phyloP scores from a whole-genome alignment of 2,888 invertebrate genomes.

The Actias luna region DNA sequence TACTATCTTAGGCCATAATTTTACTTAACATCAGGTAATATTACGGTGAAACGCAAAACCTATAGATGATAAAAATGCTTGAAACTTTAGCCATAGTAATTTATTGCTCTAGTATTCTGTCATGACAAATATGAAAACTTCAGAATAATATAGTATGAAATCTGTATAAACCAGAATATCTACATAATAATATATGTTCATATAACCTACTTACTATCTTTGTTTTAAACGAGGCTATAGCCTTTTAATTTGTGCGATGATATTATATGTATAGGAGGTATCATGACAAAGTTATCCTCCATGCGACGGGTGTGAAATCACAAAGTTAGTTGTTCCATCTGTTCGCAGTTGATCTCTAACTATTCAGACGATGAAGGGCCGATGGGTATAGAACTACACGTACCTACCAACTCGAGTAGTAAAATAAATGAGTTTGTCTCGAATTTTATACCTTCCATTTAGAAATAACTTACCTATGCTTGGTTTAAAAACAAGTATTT shows the following conservation, averaged over 20 bases:
- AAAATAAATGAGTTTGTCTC: not conserved
- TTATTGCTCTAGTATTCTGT: not conserved
- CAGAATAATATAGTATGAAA: not conserved
- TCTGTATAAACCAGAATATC: not conserved
- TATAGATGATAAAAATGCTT: no score
- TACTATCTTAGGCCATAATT: no score
- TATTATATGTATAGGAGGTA: constrained; percentile 29
- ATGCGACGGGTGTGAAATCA: constrained; percentile 40
- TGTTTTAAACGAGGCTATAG: not conserved
- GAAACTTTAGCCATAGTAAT: no score
- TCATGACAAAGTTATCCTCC: constrained; percentile 38
- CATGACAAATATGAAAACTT: not conserved
- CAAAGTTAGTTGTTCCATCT: constrained; percentile 46
- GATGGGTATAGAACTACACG: constrained; percentile 14
- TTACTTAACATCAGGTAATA: no score
- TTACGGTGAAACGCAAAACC: no score
- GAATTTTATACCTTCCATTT: not conserved
- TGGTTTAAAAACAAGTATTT: no score
- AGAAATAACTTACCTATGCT: not conserved
- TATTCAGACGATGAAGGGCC: constrained; percentile 31
- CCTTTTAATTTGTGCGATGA: not conserved
- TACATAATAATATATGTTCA: not conserved
- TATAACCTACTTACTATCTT: not conserved
- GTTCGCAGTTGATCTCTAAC: constrained; percentile 45
- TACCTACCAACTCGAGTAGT: not conserved